Evolutionary conservation across 2,888 invertebrate species (phyloP).

Genomic region (Cotesia congregata): DNA sequence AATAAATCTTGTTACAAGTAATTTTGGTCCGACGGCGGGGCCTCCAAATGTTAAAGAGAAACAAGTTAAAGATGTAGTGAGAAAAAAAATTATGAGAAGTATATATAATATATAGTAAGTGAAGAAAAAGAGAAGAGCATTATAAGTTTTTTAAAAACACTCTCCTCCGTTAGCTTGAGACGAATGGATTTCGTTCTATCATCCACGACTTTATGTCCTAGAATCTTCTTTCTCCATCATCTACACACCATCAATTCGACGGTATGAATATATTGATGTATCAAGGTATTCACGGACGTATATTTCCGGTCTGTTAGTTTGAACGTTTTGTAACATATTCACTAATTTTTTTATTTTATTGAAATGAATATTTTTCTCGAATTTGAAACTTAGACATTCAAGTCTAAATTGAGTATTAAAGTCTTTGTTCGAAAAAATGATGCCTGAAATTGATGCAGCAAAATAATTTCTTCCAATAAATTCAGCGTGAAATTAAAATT

Average conservation of each 20-base stretch:
- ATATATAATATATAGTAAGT: neutral
- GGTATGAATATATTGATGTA: no score
- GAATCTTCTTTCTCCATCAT: slow-evolving; percentile 33
- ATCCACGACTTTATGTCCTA: slow-evolving; percentile 45
- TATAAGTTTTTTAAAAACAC: slow-evolving; percentile 26
- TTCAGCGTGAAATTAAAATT: no score
- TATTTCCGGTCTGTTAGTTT: no score
- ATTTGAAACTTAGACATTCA: slow-evolving; percentile 17
- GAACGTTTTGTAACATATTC: slow-evolving; percentile 35
- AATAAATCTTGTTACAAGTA: slow-evolving; percentile 66
- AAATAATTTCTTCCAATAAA: no score
- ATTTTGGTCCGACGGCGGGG: slow-evolving; percentile 56
- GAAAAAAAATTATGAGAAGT: slow-evolving; percentile 21
- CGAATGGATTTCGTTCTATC: slow-evolving; percentile 61
- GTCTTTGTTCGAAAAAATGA: slow-evolving; percentile 26
- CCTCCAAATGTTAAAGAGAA: slow-evolving; percentile 45
- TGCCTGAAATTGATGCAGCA: neutral
- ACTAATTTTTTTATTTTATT: slow-evolving; percentile 47
- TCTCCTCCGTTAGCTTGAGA: slow-evolving; percentile 47
- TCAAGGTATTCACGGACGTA: no score
- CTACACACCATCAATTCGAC: neutral
- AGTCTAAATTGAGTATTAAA: slow-evolving; percentile 29
- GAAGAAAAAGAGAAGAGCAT: slow-evolving; percentile 37
- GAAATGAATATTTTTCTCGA: slow-evolving; percentile 44
- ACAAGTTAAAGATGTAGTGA: slow-evolving; percentile 8